Evolutionary conservation across 2,888 invertebrate genomes (phyloP).

Genomic region (Acanthosepion esculentum): DNA sequence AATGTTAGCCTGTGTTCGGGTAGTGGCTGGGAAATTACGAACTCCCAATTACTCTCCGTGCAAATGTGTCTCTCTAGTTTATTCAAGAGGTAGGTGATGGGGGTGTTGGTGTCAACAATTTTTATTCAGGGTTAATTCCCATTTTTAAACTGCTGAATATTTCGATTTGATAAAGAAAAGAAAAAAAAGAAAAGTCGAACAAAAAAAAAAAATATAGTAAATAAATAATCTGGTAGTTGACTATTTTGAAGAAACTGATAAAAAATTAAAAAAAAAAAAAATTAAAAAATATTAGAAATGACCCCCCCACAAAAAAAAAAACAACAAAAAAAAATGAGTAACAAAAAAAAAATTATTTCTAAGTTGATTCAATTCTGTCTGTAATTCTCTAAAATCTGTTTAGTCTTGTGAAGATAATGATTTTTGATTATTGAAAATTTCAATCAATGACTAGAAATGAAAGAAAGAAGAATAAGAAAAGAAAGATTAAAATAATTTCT

Average conservation of each 20-base stretch:
- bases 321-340: not conserved
- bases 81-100: not conserved
- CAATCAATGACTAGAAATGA: not conserved
- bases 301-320: not conserved
- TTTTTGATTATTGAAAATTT: not conserved
- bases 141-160: constrained; percentile 6
- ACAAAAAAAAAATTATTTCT: not conserved
- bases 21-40: too few relatives aligned
- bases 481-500: not conserved
- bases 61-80: not conserved
- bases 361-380: too few relatives aligned
- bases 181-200: not conserved
- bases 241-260: not conserved
- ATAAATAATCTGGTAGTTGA: not conserved
- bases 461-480: not conserved
- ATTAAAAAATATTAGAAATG: not conserved
- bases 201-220: not conserved
- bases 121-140: not conserved
- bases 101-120: not conserved
- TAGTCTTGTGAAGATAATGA: too few relatives aligned
- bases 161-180: not conserved
- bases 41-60: not conserved
- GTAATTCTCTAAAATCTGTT: too few relatives aligned
- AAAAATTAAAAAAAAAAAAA: not conserved
- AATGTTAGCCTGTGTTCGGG: not conserved